Evolutionary conservation across 2,888 invertebrate species (phyloP), one percentile per base, ranked within the genome.

Genomic region (Lasioglossum vierecki): DNA sequence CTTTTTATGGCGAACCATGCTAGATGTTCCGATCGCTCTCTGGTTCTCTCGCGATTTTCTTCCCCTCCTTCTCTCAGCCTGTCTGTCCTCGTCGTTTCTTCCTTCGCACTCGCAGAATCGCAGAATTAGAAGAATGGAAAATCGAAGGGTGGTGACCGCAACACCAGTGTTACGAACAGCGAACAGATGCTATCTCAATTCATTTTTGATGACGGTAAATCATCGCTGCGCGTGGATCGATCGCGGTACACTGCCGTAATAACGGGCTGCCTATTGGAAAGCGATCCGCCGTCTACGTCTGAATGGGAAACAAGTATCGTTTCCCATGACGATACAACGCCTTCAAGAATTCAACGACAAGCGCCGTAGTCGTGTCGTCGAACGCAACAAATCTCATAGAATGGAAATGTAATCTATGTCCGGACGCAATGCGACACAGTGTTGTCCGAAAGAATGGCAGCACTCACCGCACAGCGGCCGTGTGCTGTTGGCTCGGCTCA

Each of bases 1-100:
- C 90, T 93, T 95, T 95, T 95, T 95, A 95, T 92, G 92, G 92
- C 91, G 85, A 82, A 80, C 88, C 88, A 90, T 90, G 91, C 84
- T 91, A 88, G 89, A 90, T 91, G 91, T 91, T 91, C 92, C 91
- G 90, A 93, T 91, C 90, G 84, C 81, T 82, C 86, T 84, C 80
- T 68, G 46, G 53, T 63, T 35, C 76, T 85, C 82, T 76, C 74
- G 76, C 82, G 71, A 73, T 73, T 63, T 75, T 80, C 76, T 60
- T 26, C 53, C 44, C 60, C 30, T 22, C 11, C 49, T 39, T 53
- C 13, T 39, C 39, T 18, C 26, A 60, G 1, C 49, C 22, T 57
- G 57, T 39, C 41, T 73, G 46, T 41, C 76, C 49, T 57, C 22
- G 74, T 74, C 74, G 44, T 35, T 68, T 49, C 53, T 15, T 18